Percentiles rank a stretch among this genome's conserved stretches.
Evolutionary conservation across 2,797 vertebrate genomes (phyloP).

Genomic region (Microctenopoma steveboyesi): DNA sequence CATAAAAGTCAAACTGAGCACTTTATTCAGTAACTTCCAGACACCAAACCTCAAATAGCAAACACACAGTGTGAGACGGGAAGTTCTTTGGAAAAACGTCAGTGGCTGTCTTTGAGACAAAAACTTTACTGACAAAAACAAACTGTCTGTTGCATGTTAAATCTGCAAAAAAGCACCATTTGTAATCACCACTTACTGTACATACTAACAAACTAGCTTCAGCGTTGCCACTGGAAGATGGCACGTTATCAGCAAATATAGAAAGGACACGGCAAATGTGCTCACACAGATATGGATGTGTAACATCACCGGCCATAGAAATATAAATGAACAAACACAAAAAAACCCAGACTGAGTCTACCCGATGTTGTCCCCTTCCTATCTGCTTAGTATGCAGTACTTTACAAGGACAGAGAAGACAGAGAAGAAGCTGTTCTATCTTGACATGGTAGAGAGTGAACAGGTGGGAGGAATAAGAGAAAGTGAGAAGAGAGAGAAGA

Average conservation of each 20-base stretch:
- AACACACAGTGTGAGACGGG: conserved; percentile 32
- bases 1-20: conserved; percentile 22
- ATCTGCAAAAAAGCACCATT: conserved; percentile 38
- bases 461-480: conserved; percentile 64
- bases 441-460: conserved; percentile 48
- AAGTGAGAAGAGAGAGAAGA: conserved; percentile 59
- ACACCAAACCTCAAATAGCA: conserved; percentile 15
- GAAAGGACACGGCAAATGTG: not conserved
- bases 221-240: conserved; percentile 19
- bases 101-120: conserved; percentile 37
- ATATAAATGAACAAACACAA: not conserved
- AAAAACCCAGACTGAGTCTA: conserved; percentile 14
- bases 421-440: conserved; percentile 53
- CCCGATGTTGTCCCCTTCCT: conserved; percentile 28
- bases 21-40: conserved; percentile 30
- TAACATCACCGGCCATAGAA: not conserved
- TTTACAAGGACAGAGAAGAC: conserved; percentile 61
- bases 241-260: conserved; percentile 15
- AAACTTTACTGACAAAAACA: conserved; percentile 34
- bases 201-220: conserved; percentile 26
- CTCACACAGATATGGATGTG: conserved; percentile 1
- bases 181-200: conserved; percentile 32
- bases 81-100: conserved; percentile 38
- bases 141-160: conserved; percentile 48
- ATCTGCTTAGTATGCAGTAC: conserved; percentile 50